A percentile compares a stretch with the other conserved stretches of the same genome.
Conservation (phyloP, 1,140 invertebrate genomes). For the Cyphomyrmex costatus region DNA sequence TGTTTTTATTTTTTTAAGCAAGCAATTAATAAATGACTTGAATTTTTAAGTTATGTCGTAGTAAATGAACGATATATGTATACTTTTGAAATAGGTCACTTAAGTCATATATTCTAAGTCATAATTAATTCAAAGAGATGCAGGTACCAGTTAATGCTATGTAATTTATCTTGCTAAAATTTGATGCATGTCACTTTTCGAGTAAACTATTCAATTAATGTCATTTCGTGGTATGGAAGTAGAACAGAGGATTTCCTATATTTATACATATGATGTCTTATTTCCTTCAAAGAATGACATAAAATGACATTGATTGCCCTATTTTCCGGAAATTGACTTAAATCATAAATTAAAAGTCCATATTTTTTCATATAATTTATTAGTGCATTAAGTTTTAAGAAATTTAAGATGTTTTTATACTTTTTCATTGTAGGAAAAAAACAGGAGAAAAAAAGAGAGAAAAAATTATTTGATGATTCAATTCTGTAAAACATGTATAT, state of each 20-base stretch:
- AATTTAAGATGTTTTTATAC: background rate
- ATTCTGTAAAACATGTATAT: background rate
- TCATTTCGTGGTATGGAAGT: slow-evolving; percentile 34
- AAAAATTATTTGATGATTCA: too few species aligned
- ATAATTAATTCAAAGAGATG: slow-evolving; percentile 34
- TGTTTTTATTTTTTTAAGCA: too few species aligned
- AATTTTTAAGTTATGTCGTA: too few species aligned
- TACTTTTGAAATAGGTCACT: slow-evolving; percentile 2
- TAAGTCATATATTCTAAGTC: slow-evolving; percentile 16
- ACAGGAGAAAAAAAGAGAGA: background rate
- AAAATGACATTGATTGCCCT: slow-evolving; percentile 17
- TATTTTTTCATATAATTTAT: background rate
- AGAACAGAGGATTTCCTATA: slow-evolving; percentile 42
- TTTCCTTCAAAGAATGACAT: background rate
- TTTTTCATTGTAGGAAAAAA: background rate
- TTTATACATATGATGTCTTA: slow-evolving; percentile 32
- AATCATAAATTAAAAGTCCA: background rate
- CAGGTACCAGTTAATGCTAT: slow-evolving; percentile 7
- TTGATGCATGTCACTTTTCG: slow-evolving; percentile 35
- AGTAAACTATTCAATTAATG: slow-evolving; percentile 47
- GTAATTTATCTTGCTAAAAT: slow-evolving; percentile 39
- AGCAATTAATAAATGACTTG: too few species aligned
- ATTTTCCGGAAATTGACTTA: slow-evolving; percentile 4
- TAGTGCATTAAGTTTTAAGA: background rate
- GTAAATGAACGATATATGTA: too few species aligned